Evolutionary conservation across 2,113 vertebrate genomes (phyloP).

Genomic region (Varanus salvator): DNA sequence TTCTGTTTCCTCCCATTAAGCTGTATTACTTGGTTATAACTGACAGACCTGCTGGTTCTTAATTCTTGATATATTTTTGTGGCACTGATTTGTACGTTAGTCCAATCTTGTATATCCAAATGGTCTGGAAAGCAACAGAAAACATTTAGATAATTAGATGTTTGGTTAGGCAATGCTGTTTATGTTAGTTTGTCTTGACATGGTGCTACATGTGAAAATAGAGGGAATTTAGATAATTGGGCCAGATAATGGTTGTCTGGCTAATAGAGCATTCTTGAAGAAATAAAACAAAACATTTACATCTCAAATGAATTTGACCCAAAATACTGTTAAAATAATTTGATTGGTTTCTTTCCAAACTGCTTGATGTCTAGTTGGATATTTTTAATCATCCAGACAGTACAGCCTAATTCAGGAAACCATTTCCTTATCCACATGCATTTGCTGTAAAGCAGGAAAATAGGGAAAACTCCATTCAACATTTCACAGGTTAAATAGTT

Average conservation of each 20-base stretch:
- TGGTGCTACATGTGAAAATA: neutral
- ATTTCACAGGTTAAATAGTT: neutral
- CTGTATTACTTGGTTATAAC: slow-evolving; percentile 14
- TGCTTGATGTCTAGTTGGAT: neutral
- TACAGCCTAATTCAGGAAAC: slow-evolving; percentile 12
- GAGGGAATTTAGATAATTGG: slow-evolving; percentile 21
- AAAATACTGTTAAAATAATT: neutral
- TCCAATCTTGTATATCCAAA: neutral
- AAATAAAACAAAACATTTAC: neutral
- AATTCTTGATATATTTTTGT: neutral
- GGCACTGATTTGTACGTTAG: neutral
- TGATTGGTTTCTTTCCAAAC: neutral
- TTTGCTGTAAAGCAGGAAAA: neutral
- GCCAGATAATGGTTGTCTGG: neutral
- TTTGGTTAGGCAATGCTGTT: slow-evolving; percentile 29
- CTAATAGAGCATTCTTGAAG: neutral
- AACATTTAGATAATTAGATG: slow-evolving; percentile 23
- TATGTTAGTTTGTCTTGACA: slow-evolving; percentile 14
- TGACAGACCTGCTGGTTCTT: slow-evolving; percentile 7
- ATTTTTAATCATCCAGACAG: neutral
- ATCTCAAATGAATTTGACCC: slow-evolving; percentile 18
- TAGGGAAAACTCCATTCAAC: neutral
- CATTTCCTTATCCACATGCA: slow-evolving; percentile 3
- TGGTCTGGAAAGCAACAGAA: slow-evolving; percentile 25
- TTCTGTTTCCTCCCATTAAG: neutral